These are phyloP conservation scores for Nasua narica DNA, from an alignment of 2,797 vertebrate genomes.

Conservation along the genomic window DNA sequence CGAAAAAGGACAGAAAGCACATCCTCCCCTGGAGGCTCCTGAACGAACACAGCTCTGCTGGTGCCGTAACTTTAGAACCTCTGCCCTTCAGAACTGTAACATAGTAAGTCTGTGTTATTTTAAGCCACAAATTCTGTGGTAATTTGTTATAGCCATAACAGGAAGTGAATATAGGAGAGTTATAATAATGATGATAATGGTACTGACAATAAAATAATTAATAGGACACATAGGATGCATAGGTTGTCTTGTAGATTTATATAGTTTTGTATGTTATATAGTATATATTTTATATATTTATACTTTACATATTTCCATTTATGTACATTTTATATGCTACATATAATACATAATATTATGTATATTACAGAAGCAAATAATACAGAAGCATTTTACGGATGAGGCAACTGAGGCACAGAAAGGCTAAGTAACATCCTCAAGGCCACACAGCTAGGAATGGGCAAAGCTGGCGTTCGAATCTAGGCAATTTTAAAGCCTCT, in stretches of 20 bases:
- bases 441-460: background rate
- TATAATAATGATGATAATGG: background rate
- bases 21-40: background rate
- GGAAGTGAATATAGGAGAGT: background rate
- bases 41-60: background rate
- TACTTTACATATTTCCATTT: background rate
- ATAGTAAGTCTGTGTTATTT: background rate
- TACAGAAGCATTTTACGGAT: background rate
- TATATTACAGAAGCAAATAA: no score
- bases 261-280: background rate
- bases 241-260: background rate
- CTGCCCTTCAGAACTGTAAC: background rate
- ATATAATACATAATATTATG: no score
- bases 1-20: background rate
- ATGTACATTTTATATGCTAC: background rate
- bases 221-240: background rate
- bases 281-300: background rate
- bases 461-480: background rate
- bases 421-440: background rate
- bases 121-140: background rate
- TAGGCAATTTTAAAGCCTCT: background rate
- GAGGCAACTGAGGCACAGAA: background rate
- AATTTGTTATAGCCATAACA: background rate
- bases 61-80: background rate
- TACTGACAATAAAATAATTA: background rate